These are phyloP conservation scores for Morelia viridis DNA, from an alignment of 2,797 vertebrate species.

Conservation along the genomic window DNA sequence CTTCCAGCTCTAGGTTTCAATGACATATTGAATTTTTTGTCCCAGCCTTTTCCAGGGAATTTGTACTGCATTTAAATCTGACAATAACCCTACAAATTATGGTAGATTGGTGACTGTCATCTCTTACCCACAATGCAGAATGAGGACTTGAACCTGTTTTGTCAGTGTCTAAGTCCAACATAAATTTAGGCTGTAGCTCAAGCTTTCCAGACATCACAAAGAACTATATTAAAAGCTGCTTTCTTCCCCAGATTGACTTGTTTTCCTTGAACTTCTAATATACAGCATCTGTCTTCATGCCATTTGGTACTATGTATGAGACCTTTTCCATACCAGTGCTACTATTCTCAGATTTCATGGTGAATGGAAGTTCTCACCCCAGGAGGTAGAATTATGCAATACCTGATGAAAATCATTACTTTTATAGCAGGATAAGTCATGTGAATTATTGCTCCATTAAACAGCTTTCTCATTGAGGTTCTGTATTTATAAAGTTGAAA, in stretches of 20 bases:
- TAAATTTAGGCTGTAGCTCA: neutral
- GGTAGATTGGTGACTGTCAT: neutral
- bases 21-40: neutral
- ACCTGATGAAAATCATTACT: neutral
- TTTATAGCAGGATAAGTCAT: neutral
- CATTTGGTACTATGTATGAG: neutral
- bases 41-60: neutral
- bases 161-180: neutral
- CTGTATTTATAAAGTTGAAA: slow-evolving; percentile 2
- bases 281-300: neutral
- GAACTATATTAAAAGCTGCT: neutral
- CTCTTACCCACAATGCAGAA: neutral
- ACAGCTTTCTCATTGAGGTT: neutral
- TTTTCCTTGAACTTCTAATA: neutral
- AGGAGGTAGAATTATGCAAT: neutral
- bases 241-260: neutral
- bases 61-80: neutral
- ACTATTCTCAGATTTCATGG: neutral
- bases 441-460: neutral
- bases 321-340: neutral
- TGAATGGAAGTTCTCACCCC: neutral
- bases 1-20: neutral
- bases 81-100: neutral
- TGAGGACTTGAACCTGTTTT: too few species aligned
- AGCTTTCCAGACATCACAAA: neutral